Conservation (phyloP, 2,888 invertebrate genomes). For the Monochamus alternatus region DNA sequence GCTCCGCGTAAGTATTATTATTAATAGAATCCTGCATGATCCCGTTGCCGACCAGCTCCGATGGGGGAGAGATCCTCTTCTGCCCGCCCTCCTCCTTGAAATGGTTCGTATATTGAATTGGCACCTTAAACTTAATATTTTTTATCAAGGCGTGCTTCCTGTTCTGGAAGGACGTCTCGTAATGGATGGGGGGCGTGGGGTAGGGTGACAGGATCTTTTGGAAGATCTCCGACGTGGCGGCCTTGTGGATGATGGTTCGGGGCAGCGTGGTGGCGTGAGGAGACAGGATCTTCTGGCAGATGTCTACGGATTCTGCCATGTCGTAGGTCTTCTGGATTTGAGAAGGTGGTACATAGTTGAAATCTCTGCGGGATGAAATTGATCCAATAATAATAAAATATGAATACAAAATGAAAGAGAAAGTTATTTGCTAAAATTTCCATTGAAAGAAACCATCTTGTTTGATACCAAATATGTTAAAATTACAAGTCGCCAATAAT, state of each 20-base stretch:
- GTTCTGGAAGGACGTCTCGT: slow-evolving; percentile 67
- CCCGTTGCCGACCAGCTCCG: slow-evolving; percentile 14
- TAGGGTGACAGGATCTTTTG: slow-evolving; percentile 60
- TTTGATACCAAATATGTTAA: too few species aligned
- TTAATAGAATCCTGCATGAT: slow-evolving; percentile 41
- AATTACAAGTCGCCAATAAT: too few species aligned
- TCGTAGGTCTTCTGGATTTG: slow-evolving; percentile 62
- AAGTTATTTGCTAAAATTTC: too few species aligned
- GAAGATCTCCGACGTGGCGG: slow-evolving; percentile 59
- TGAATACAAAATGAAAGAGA: too few species aligned
- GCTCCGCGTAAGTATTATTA: slow-evolving; percentile 53
- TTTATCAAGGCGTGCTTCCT: slow-evolving; percentile 67
- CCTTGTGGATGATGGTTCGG: slow-evolving; percentile 53
- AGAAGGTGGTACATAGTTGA: slow-evolving; percentile 60
- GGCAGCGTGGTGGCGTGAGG: slow-evolving; percentile 57
- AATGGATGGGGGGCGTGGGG: slow-evolving; percentile 60
- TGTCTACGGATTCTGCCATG: slow-evolving; percentile 65
- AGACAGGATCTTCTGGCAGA: slow-evolving; percentile 67
- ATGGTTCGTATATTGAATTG: slow-evolving; percentile 65
- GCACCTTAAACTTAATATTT: slow-evolving; percentile 71
- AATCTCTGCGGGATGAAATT: slow-evolving; percentile 60
- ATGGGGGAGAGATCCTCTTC: slow-evolving; percentile 14
- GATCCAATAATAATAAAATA: too few species aligned
- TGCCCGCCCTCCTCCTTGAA: slow-evolving; percentile 47
- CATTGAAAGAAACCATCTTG: too few species aligned